Base-by-base conservation (phyloP, 1,140 invertebrate species). In the Formica exsecta region DNA sequence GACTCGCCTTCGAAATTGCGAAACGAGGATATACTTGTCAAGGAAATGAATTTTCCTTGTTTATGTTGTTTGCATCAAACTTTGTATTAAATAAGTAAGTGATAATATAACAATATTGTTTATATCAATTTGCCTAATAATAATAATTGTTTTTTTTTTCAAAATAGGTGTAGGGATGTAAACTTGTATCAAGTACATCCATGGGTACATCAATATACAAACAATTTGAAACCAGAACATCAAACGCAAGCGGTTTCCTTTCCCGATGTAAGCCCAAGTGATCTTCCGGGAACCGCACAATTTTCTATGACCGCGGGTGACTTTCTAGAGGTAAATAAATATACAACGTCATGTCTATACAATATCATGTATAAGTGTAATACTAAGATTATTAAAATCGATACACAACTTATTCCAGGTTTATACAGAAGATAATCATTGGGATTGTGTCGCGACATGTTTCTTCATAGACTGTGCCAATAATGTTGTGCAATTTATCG, bases 401-500 rank as follows among this genome's bases (percentile, higher is more conserved):
- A 44, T 19, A 51, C 2, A 65, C 71, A 59, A 59, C 87, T 66
- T 41, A 70, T 70, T 89, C 68, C 71, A 97, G 96, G 97, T 98
- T 25, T 98, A 98, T 92, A 97, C 96, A 66, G 96, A 96, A 48
- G 93, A 96, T 1, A 96, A 98, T 87, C 95, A 97, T 51, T 99
- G 98, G 97, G 97, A 99, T 93, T 99, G 98, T 93, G 97, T 99
- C 2, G 98, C 98, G 0, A 99, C 99, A 0, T 99, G 99, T 90
- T 99, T 99, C 95, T 99, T 99, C 93, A 98, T 99, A 81, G 99
- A 99, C 94, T 99, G 99, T 93, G 99, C 99, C 19, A 97, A 98
- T 75, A 99, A 99, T 94, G 97, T 99, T 6, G 97, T 99, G 38
- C 97, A 97, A 86, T 99, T 99, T 92, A 97, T 99, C 66, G 98